Evolutionary conservation across 2,888 invertebrate species (phyloP).

Genomic region (Lycophotia porphyrea): DNA sequence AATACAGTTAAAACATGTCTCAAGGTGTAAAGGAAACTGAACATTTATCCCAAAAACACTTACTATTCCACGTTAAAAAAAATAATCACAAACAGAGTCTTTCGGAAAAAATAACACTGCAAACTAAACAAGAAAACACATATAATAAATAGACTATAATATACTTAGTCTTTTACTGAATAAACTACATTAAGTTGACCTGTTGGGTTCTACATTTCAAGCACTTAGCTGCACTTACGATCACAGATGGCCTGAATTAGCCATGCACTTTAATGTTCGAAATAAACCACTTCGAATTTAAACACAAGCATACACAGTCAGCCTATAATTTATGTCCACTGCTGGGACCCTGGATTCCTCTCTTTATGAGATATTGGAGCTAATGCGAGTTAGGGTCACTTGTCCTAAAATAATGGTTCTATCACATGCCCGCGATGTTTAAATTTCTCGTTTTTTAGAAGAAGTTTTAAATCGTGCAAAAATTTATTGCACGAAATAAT

Average conservation of each 20-base stretch:
- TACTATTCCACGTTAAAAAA: neutral
- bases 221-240: constrained; percentile 23
- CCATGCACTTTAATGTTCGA: constrained; percentile 11
- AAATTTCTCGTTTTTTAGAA: neutral
- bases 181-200: neutral
- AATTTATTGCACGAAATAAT: neutral
- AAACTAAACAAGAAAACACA: neutral
- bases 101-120: too few relatives aligned
- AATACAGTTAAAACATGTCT: neutral
- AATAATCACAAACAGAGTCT: neutral
- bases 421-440: neutral
- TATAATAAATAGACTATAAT: too few relatives aligned
- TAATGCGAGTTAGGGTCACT: neutral
- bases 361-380: neutral
- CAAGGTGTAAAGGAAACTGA: too few relatives aligned
- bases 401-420: neutral
- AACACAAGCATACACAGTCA: neutral
- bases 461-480: neutral
- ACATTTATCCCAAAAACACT: too few relatives aligned
- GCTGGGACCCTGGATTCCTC: neutral
- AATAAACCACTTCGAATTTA: neutral
- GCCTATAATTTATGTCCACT: neutral
- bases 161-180: neutral
- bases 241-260: constrained; percentile 17
- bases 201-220: neutral